These are phyloP conservation scores for Aricia artaxerxes DNA, from an alignment of 2,888 invertebrate genomes.

Conservation along the genomic window DNA sequence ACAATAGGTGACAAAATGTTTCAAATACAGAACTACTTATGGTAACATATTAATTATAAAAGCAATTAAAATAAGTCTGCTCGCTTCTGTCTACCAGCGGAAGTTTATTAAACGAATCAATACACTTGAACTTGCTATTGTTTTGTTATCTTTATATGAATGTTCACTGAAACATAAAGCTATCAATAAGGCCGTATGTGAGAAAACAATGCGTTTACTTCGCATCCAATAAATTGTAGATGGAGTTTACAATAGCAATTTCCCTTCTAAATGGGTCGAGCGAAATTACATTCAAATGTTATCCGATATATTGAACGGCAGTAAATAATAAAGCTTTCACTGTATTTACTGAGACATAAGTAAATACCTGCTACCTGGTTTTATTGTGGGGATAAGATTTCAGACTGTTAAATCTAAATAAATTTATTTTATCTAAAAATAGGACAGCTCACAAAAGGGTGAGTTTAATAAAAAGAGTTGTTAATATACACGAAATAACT, in stretches of 20 bases:
- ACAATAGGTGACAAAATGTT: too few relatives aligned
- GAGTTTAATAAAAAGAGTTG: too few relatives aligned
- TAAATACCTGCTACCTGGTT: neutral
- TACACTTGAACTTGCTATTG: neutral
- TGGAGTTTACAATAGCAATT: slow-evolving; percentile 14
- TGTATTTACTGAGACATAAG: slow-evolving; percentile 4
- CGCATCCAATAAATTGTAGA: slow-evolving; percentile 30
- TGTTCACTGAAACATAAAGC: neutral
- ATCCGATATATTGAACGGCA: slow-evolving; percentile 23
- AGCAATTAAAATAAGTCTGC: too few relatives aligned
- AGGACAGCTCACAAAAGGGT: too few relatives aligned
- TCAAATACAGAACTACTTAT: too few relatives aligned
- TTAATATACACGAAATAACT: too few relatives aligned
- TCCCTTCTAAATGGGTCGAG: slow-evolving; percentile 19
- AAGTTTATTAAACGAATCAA: neutral
- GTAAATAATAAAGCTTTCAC: slow-evolving; percentile 19
- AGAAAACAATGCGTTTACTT: slow-evolving; percentile 1
- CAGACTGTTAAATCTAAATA: neutral
- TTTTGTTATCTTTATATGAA: neutral
- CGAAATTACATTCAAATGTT: slow-evolving; percentile 21
- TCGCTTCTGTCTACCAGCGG: neutral
- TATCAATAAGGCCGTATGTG: slow-evolving; percentile 5
- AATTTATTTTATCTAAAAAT: too few relatives aligned
- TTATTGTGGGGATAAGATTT: neutral
- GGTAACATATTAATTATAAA: too few relatives aligned